Conservation (phyloP, 1,140 invertebrate genomes). For the Zaprionus kolodkinae region DNA sequence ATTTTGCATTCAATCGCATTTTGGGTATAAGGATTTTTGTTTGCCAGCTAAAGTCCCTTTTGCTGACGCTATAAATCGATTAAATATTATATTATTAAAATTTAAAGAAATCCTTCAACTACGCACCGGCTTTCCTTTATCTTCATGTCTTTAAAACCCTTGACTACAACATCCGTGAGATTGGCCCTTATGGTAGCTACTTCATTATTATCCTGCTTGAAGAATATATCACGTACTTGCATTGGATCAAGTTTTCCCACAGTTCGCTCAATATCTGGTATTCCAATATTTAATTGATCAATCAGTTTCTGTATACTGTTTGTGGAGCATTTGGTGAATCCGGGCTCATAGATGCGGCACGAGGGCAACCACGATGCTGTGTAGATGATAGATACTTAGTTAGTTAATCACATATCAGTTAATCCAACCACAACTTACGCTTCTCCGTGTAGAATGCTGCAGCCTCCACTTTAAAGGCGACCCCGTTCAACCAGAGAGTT, state of each 20-base stretch:
- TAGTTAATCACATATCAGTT: neutral
- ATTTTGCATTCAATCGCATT: slow-evolving; percentile 88
- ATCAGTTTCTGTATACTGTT: slow-evolving; percentile 87
- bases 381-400: slow-evolving; percentile 50
- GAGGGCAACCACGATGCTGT: slow-evolving; percentile 88
- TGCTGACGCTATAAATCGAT: slow-evolving; percentile 85
- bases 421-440: slow-evolving; percentile 48
- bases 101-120: neutral
- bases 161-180: slow-evolving; percentile 86
- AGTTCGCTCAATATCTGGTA: slow-evolving; percentile 62
- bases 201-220: slow-evolving; percentile 85
- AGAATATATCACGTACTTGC: slow-evolving; percentile 60
- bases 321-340: slow-evolving; percentile 88
- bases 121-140: slow-evolving; percentile 86
- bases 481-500: slow-evolving; percentile 35
- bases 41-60: slow-evolving; percentile 87
- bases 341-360: slow-evolving; percentile 86
- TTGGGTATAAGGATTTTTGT: slow-evolving; percentile 87
- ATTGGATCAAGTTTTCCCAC: slow-evolving; percentile 74
- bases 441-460: slow-evolving; percentile 68
- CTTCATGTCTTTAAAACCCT: slow-evolving; percentile 86
- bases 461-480: slow-evolving; percentile 27
- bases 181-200: slow-evolving; percentile 88
- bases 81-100: neutral
- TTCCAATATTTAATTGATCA: slow-evolving; percentile 85